phyloP scores from a whole-genome alignment of 1,140 invertebrate genomes.

The Heliconius eleuchia region DNA sequence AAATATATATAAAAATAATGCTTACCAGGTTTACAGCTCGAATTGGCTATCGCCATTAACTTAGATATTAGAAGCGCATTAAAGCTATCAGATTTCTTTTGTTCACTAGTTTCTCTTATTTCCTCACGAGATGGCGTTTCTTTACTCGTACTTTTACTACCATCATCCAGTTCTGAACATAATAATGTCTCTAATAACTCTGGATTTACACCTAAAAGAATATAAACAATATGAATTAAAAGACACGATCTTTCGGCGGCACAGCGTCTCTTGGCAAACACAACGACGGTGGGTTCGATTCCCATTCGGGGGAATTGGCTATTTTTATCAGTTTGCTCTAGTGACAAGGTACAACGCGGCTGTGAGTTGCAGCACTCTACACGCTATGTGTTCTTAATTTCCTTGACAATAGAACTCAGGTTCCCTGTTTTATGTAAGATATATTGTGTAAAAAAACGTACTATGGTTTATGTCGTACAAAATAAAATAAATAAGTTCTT shows the following conservation, averaged over 20 bases:
- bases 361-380: no score
- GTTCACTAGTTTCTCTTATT: conserved; percentile 14
- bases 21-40: conserved; percentile 91
- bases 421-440: no score
- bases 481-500: conserved; percentile 14
- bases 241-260: not conserved
- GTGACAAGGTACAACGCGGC: no score
- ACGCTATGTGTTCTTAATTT: no score
- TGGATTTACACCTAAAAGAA: conserved; percentile 67
- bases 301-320: no score
- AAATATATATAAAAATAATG: not conserved
- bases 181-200: conserved; percentile 69
- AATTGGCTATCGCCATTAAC: conserved; percentile 66
- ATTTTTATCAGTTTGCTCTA: no score
- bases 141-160: conserved; percentile 31
- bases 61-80: conserved; percentile 69
- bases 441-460: not conserved
- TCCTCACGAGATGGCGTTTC: conserved; percentile 29
- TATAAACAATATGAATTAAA: not conserved
- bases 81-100: conserved; percentile 56
- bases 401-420: no score
- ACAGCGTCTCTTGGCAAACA: no score
- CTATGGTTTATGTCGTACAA: not conserved
- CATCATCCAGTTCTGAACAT: conserved; percentile 57
- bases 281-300: no score